phyloP scores from a whole-genome alignment of 2,113 vertebrate species.

The Elachura formosa region DNA sequence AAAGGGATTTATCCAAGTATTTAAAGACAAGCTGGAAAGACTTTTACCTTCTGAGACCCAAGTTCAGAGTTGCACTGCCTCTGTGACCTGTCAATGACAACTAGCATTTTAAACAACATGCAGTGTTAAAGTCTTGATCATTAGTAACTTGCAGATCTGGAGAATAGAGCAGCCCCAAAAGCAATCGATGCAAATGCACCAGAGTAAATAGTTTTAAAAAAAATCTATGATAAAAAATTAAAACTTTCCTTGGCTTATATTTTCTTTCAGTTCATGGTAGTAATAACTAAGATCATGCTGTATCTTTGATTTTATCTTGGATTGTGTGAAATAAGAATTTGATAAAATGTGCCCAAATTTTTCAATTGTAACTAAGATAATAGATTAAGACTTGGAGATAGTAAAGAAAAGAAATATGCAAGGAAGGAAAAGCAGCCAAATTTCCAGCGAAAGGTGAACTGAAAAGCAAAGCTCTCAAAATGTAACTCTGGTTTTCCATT shows the following conservation, averaged over 20 bases:
- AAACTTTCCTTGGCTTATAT: neutral
- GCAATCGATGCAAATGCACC: neutral
- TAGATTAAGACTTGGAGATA: neutral
- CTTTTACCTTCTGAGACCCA: constrained; percentile 50
- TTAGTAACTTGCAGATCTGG: neutral
- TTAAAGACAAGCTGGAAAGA: constrained; percentile 50
- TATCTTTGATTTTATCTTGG: neutral
- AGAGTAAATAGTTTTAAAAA: neutral
- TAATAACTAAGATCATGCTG: neutral
- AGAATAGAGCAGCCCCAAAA: neutral
- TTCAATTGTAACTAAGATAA: neutral
- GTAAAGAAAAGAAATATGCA: neutral
- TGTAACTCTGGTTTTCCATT: neutral
- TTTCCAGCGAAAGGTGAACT: neutral
- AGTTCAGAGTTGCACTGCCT: constrained; percentile 13
- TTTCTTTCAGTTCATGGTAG: neutral
- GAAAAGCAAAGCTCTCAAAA: neutral
- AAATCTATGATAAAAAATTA: neutral
- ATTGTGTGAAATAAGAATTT: neutral
- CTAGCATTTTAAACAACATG: neutral
- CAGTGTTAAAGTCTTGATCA: neutral
- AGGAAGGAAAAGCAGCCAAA: neutral
- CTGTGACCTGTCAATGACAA: neutral
- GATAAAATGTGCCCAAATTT: neutral
- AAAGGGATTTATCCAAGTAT: constrained; percentile 57